These are phyloP conservation scores for Stictocephala bisonia DNA, from an alignment of 2,888 invertebrate species.

Conservation along the genomic window DNA sequence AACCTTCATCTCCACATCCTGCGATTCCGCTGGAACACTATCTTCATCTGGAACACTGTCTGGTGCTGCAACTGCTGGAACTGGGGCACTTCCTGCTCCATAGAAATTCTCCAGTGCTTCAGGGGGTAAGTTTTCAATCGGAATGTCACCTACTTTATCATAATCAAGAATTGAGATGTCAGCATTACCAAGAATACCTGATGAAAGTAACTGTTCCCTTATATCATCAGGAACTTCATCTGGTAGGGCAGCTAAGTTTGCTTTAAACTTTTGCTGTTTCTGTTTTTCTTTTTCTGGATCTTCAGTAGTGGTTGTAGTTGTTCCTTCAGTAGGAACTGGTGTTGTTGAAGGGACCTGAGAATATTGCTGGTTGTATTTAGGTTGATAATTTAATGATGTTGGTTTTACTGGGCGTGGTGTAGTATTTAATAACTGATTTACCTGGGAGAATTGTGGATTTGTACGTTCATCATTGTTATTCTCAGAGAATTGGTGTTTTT, in stretches of 20 bases:
- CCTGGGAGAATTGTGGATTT: slow-evolving; percentile 9
- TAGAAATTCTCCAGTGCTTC: slow-evolving; percentile 90
- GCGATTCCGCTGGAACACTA: slow-evolving; percentile 64
- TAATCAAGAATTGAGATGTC: slow-evolving; percentile 90
- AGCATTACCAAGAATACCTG: slow-evolving; percentile 88
- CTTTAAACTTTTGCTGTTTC: slow-evolving; percentile 68
- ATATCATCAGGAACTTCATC: slow-evolving; percentile 89
- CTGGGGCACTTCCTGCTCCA: slow-evolving; percentile 81
- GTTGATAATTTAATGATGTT: slow-evolving; percentile 17
- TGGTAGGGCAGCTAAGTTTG: slow-evolving; percentile 71
- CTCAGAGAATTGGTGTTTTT: background rate
- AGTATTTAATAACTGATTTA: slow-evolving; percentile 27
- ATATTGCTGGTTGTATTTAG: slow-evolving; percentile 41
- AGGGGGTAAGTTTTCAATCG: slow-evolving; percentile 83
- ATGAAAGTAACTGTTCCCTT: slow-evolving; percentile 82
- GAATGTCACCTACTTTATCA: slow-evolving; percentile 88
- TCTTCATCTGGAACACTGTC: slow-evolving; percentile 68
- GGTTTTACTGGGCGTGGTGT: slow-evolving; percentile 19
- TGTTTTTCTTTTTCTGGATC: slow-evolving; percentile 64
- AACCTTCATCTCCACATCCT: slow-evolving; percentile 75
- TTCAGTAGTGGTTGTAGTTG: slow-evolving; percentile 59
- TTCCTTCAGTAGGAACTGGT: slow-evolving; percentile 64
- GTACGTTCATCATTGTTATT: slow-evolving; percentile 19
- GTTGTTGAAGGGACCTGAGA: slow-evolving; percentile 67
- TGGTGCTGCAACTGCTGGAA: slow-evolving; percentile 72